These are phyloP conservation scores for Sinella curviseta DNA, from an alignment of 1,140 invertebrate genomes.

Conservation along the genomic window DNA sequence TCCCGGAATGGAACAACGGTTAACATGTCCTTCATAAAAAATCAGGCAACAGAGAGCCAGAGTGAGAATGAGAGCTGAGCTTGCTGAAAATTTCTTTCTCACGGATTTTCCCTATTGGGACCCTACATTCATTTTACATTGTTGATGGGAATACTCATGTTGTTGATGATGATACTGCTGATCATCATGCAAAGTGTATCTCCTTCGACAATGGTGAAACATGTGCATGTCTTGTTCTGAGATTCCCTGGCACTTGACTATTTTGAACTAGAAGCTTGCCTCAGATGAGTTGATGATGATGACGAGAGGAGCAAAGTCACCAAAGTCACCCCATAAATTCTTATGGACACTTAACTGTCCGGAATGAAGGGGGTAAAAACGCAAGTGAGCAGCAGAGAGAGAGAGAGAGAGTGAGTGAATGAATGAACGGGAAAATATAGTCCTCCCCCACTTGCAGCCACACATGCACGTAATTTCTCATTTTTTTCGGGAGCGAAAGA, in stretches of 20 bases:
- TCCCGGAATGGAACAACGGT: too few relatives aligned
- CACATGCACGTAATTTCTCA: conserved; percentile 26
- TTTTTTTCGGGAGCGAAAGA: not conserved
- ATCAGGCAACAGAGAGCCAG: not conserved
- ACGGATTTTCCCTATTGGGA: not conserved
- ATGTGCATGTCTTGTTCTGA: not conserved
- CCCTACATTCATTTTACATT: too few relatives aligned
- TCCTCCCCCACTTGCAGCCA: not conserved
- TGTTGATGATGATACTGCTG: not conserved
- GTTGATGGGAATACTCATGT: too few relatives aligned
- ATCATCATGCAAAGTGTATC: not conserved
- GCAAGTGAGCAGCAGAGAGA: not conserved
- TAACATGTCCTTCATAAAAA: not conserved
- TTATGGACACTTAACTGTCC: conserved; percentile 27
- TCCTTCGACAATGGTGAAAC: not conserved
- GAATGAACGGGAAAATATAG: not conserved
- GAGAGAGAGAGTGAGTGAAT: too few relatives aligned
- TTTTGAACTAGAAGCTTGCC: too few relatives aligned
- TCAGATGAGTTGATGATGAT: too few relatives aligned
- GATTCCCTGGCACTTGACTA: too few relatives aligned
- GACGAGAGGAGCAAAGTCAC: not conserved
- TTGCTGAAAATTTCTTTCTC: conserved; percentile 26
- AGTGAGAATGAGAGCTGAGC: not conserved
- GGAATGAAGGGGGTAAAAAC: not conserved
- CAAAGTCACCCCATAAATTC: conserved; percentile 26